phyloP scores from a whole-genome alignment of 2,113 vertebrate species.

The Laticauda colubrina region DNA sequence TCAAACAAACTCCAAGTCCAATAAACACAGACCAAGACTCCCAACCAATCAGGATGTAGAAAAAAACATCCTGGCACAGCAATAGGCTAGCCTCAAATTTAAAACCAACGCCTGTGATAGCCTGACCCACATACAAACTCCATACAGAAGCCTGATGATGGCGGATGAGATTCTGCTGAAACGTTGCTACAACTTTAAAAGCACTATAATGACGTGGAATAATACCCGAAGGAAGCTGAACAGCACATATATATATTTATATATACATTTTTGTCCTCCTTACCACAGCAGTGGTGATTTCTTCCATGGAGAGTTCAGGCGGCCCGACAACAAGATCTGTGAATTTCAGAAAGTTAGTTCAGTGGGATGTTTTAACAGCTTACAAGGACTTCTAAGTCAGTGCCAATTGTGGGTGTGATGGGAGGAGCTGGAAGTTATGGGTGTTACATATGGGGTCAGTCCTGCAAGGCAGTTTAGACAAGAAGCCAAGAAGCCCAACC shows the following conservation, averaged over 20 bases:
- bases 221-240: too few relatives aligned
- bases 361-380: background rate
- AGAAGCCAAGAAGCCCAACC: background rate
- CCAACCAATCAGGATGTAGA: too few relatives aligned
- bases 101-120: too few relatives aligned
- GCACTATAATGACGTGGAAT: too few relatives aligned
- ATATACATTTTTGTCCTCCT: background rate
- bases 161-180: too few relatives aligned
- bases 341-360: background rate
- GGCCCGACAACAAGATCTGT: background rate
- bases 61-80: too few relatives aligned
- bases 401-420: background rate
- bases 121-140: too few relatives aligned
- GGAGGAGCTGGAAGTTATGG: background rate
- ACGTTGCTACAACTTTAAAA: too few relatives aligned
- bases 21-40: too few relatives aligned
- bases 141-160: too few relatives aligned
- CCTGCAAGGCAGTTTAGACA: background rate
- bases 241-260: background rate
- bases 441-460: background rate
- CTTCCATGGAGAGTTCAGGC: conserved; percentile 11
- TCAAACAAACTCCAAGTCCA: too few relatives aligned
- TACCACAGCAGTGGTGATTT: conserved; percentile 27
- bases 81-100: too few relatives aligned
- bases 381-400: background rate